These are phyloP conservation scores for Pantherophis guttatus DNA, from an alignment of 2,113 vertebrate species.

Conservation along the genomic window DNA sequence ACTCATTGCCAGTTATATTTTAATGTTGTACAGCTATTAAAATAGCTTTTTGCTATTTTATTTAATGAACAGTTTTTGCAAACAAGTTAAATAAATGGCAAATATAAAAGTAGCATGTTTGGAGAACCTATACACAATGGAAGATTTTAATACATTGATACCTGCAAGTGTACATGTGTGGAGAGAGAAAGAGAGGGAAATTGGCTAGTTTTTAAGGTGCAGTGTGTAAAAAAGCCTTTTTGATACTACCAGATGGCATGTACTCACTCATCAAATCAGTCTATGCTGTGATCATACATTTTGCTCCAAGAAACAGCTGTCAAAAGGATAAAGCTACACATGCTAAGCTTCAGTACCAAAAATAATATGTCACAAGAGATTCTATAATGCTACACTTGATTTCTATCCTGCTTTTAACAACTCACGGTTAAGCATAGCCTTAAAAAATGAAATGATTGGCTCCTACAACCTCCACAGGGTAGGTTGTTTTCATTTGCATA, in stretches of 20 bases:
- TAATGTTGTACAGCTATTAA: neutral
- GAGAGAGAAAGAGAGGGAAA: constrained; percentile 3
- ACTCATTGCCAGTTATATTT: neutral
- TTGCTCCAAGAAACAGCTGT: constrained; percentile 48
- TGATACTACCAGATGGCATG: constrained; percentile 60
- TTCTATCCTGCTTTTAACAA: constrained; percentile 26
- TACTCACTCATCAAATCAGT: constrained; percentile 48
- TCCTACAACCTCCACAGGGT: neutral
- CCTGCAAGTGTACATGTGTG: neutral
- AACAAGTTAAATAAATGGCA: neutral
- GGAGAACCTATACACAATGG: neutral
- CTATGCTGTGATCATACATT: neutral
- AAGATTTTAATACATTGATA: neutral
- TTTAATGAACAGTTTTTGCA: neutral
- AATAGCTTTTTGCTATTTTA: neutral
- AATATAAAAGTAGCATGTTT: neutral
- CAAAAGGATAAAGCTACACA: constrained; percentile 42
- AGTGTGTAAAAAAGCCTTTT: constrained; percentile 27
- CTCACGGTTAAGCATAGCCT: neutral
- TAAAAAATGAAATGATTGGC: constrained; percentile 17
- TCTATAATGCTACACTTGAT: constrained; percentile 14
- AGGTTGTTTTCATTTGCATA: neutral
- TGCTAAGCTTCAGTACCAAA: constrained; percentile 36
- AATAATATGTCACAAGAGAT: constrained; percentile 32
- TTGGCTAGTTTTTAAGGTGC: constrained; percentile 37